These are phyloP conservation scores for Phrynosoma platyrhinos DNA, from an alignment of 2,113 vertebrate genomes.

Conservation along the genomic window DNA sequence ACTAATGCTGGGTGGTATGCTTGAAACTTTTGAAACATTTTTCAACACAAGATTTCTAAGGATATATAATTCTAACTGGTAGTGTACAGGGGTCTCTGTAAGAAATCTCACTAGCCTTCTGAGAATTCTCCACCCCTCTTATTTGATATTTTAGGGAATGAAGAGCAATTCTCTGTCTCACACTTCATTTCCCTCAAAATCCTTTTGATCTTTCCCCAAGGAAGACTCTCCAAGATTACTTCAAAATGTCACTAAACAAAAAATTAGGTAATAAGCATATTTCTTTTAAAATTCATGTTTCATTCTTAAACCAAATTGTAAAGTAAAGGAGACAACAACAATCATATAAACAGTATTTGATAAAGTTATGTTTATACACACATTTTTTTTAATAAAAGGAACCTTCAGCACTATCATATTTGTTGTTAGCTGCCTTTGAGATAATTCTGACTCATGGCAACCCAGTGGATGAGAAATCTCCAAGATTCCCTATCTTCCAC, in stretches of 20 bases:
- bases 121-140: background rate
- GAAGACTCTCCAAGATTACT: background rate
- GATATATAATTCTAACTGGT: background rate
- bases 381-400: no score
- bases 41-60: background rate
- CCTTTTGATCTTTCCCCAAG: background rate
- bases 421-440: no score
- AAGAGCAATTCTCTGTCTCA: no score
- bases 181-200: background rate
- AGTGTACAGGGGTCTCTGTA: background rate
- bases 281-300: background rate
- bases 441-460: no score
- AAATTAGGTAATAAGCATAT: background rate
- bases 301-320: no score
- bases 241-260: background rate
- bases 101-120: background rate
- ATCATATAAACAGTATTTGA: no score
- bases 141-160: no score
- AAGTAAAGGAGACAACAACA: no score
- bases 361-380: no score
- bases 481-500: no score
- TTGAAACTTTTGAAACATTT: background rate
- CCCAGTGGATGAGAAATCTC: no score
- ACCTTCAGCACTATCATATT: no score
- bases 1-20: background rate